A percentile compares a stretch with the other conserved stretches of the same genome.
Conservation (phyloP, 2,888 invertebrate species). For the Drosophila histrio region DNA sequence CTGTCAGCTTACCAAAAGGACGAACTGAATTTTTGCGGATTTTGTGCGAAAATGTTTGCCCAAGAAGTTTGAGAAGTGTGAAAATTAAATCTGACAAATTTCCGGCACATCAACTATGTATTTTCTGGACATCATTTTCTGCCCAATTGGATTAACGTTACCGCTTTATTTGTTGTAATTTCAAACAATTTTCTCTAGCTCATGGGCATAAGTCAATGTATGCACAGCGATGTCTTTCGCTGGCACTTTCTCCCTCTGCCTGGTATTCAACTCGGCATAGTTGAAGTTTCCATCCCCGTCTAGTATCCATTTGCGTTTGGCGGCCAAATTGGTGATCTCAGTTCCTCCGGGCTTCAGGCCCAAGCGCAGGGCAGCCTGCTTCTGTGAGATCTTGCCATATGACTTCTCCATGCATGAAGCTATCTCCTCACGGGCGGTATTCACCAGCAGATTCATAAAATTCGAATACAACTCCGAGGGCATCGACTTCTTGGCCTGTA, state of each 20-base stretch:
- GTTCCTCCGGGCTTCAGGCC: conserved; percentile 46
- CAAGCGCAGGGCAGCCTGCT: conserved; percentile 62
- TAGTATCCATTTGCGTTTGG: conserved; percentile 50
- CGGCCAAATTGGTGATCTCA: conserved; percentile 42
- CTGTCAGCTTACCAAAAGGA: conserved; percentile 68
- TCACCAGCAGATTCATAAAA: conserved; percentile 65
- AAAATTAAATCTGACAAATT: conserved; percentile 79
- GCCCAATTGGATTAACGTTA: conserved; percentile 46
- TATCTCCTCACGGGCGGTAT: conserved; percentile 66
- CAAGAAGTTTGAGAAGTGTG: conserved; percentile 68
- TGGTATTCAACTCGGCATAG: conserved; percentile 36
- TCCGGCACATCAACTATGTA: conserved; percentile 26
- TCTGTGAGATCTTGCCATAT: conserved; percentile 52
- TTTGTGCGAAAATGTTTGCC: conserved; percentile 26
- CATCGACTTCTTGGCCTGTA: conserved; percentile 67
- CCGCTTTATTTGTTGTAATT: conserved; percentile 39
- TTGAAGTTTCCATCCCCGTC: conserved; percentile 61
- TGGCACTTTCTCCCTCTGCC: conserved; percentile 46
- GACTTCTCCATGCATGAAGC: conserved; percentile 68
- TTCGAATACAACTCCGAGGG: conserved; percentile 58
- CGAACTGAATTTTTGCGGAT: conserved; percentile 45
- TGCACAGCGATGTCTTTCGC: conserved; percentile 66
- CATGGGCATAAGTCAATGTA: conserved; percentile 64
- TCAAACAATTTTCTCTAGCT: conserved; percentile 73
- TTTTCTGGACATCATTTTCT: conserved; percentile 44